Evolutionary conservation across 2,113 vertebrate species (phyloP), one percentile per base, ranked within the genome.

Genomic region (Engraulis encrasicolus): DNA sequence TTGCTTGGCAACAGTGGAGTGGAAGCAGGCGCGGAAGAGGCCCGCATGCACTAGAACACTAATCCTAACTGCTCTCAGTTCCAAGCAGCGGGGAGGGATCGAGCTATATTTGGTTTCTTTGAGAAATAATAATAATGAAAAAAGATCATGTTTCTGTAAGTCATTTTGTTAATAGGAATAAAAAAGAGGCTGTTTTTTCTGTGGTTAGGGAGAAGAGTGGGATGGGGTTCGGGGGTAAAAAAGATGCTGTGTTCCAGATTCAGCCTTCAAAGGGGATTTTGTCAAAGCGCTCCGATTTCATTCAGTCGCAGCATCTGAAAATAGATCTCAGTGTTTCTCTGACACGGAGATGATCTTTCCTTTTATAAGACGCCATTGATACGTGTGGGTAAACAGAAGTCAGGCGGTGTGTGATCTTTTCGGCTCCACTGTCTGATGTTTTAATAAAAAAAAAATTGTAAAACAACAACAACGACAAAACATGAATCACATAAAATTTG

Each of bases 1-100:
- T 89, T 91, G 85, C 89, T 77, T 38, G 79, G 87, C 86, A 88
- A 88, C 82, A 50, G 50, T 37, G 58, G 48, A 66, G 48, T 82
- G 78, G 81, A 88, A 80, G 83, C 82, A 83, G 83, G 54, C 58
- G 50, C 83, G 77, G 84, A 77, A 74, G 83, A 66, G 81, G n/a
- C 50, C 80, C 77, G 79, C 17, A 50, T 85, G 82, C 88, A 87
- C 87, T 81, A 83, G 85, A 87, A 82, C 38, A 20, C 40, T 80
- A 82, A 81, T 88, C 81, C 82, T 45, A 40, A 36, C n/a, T 50
- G 52, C 79, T 81, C 85, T 50, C 17, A 84, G 49, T 52, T 36
- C 49, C 52, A 81, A n/a, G 71, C 58, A 66, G 6, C 14, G 82
- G 15, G 19, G n/a, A 54, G 20, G n/a, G 74, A 38, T 31, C 18